Conservation (phyloP, 2,797 vertebrate species). For the Sciurus vulgaris region DNA sequence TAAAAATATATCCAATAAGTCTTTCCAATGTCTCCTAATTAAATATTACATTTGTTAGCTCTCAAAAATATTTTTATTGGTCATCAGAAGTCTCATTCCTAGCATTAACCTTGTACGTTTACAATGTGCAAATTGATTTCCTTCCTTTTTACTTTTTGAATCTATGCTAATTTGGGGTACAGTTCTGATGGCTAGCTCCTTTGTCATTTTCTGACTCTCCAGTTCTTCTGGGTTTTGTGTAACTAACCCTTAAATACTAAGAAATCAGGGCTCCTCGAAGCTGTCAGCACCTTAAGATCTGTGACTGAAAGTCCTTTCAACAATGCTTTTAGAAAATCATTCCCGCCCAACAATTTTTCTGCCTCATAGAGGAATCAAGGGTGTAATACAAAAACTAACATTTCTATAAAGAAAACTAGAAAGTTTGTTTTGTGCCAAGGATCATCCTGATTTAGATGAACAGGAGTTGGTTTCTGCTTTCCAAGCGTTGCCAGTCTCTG, state of each 20-base stretch:
- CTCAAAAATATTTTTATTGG: background rate
- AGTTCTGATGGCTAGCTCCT: background rate
- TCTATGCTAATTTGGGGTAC: background rate
- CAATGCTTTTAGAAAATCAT: background rate
- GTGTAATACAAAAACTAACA: background rate
- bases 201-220: background rate
- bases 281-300: background rate
- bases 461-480: background rate
- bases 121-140: background rate
- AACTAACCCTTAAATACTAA: background rate
- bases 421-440: background rate
- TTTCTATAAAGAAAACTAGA: conserved; percentile 14
- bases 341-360: conserved; percentile 11
- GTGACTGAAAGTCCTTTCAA: background rate
- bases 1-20: background rate
- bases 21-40: background rate
- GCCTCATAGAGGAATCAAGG: background rate
- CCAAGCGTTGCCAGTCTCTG: background rate
- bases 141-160: background rate
- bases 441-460: conserved; percentile 5
- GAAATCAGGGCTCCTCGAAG: background rate
- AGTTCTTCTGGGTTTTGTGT: background rate
- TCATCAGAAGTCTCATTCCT: conserved; percentile 5
- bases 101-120: background rate
- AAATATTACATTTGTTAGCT: background rate